Percentiles rank a stretch among this genome's conserved stretches.
phyloP scores from a whole-genome alignment of 2,888 invertebrate species.

The Melinaea menophilus region DNA sequence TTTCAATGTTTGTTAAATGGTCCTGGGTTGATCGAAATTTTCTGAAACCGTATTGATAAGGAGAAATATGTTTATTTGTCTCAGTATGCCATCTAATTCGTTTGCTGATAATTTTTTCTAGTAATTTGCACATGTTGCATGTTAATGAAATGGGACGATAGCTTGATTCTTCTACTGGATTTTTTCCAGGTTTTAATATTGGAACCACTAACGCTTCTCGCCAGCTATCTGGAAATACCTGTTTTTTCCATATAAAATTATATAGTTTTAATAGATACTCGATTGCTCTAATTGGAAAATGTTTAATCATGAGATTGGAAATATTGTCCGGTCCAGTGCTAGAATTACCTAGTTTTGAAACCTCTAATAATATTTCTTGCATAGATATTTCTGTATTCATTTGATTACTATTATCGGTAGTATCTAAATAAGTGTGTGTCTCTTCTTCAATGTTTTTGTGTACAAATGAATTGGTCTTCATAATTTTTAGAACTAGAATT shows the following conservation, averaged over 20 bases:
- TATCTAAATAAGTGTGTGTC: background rate
- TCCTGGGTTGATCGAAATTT: slow-evolving; percentile 26
- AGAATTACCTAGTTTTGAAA: slow-evolving; percentile 16
- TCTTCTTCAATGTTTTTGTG: slow-evolving; percentile 7
- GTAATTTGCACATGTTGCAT: slow-evolving; percentile 25
- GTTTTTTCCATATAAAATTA: slow-evolving; percentile 12
- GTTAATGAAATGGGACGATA: slow-evolving; percentile 30
- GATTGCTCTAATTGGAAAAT: slow-evolving; percentile 21
- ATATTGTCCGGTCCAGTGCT: slow-evolving; percentile 29
- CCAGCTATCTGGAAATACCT: slow-evolving; percentile 29
- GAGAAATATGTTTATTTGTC: slow-evolving; percentile 1
- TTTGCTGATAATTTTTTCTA: slow-evolving; percentile 28
- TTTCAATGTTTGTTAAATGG: slow-evolving; percentile 21
- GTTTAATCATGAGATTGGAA: slow-evolving; percentile 25
- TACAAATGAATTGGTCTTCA: slow-evolving; percentile 14
- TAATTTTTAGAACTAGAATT: slow-evolving; percentile 26
- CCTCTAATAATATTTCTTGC: slow-evolving; percentile 18
- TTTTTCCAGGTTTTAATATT: slow-evolving; percentile 28
- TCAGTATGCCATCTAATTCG: slow-evolving; percentile 24
- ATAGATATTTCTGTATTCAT: slow-evolving; percentile 2
- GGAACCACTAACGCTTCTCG: slow-evolving; percentile 28
- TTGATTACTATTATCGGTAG: background rate
- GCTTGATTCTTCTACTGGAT: slow-evolving; percentile 13
- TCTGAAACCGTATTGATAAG: slow-evolving; percentile 27
- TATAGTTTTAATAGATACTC: slow-evolving; percentile 17